Base-by-base conservation (phyloP, 2,797 vertebrate species). In the Muscicapa comitata region DNA sequence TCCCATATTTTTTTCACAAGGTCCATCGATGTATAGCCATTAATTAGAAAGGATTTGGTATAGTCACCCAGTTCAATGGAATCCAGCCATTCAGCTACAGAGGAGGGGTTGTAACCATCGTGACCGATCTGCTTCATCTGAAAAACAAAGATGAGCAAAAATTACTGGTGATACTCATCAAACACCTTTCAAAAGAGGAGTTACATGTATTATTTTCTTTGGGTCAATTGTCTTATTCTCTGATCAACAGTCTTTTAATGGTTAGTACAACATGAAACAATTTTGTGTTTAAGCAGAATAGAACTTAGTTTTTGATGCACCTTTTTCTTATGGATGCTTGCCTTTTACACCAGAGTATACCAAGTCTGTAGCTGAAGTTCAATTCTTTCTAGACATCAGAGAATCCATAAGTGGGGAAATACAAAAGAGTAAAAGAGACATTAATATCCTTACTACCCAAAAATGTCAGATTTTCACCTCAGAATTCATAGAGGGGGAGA, bases 1-100 rank as follows among this genome's bases (percentile, higher is more conserved):
- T 99, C 99, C 99, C 99, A 99, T 97, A 99, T 99, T 98, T 99
- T 99, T 98, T 99, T 99, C 90, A 99, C 98, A 94, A 99, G 98
- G 96, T 99, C 99, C 99, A 99, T 99, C 91, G 99, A 99, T 20
- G 99, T 99, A 98, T 99, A 99, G 86, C 99, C 99, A 43, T 99
- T 99, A 96, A 99, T 98, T 94, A 99, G 99, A 97, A 99, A 99
- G 80, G 99, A 98, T 97, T 99, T 99, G 95, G 99, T 99, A 98
- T 99, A 99, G 98, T 99, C 99, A 33, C 99, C 99, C 66, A 99
- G 97, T 97, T 99, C 99, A 97, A 99, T 96, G 65, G 99, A 99
- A 97, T 99, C 99, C 97, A 99, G 98, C 99, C 99, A 99, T 97
- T 99, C 99, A 3, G 99, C 99, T 95, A 99, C 99, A 37, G 99